Base-by-base conservation (phyloP, 1,140 invertebrate genomes). In the Solenopsis fugax region DNA sequence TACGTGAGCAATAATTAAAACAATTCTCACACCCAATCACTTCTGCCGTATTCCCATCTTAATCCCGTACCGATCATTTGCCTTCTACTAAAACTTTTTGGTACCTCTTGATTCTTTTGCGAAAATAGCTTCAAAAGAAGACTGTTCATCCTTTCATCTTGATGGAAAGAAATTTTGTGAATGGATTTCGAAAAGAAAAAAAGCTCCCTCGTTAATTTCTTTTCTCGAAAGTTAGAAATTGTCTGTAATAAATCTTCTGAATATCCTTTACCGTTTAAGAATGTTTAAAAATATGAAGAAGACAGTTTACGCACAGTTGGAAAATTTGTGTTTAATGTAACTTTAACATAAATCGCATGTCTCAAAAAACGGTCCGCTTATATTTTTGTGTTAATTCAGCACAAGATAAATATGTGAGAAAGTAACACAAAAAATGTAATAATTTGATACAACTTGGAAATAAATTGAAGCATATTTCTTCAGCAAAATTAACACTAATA, bases 1-100 rank as follows among this genome's bases (percentile, higher is more conserved):
- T 82, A 82, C 41, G 56, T 84, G 80, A 75, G 80, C 69, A 84
- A 73, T 73, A 60, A n/a, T 41, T 81, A 10, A 81, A 41, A 81
- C 52, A 45, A 69, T 41, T 48, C 34, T n/a, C 62, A 13, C 58
- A n/a, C 56, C 7, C 48, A 16, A 60, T 71, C 62, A 13, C 45
- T 41, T 34, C 69, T 52, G 52, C 34, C 52, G 9, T 64, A 6
- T 56, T 54, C 7, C 52, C n/a, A 10, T 75, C 34, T 62, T 13
- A 45, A 50, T n/a, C 24, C 0, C 16, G 13, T n/a, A 6, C n/a
- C 75, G 58, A 64, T 64, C 50, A 7, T 45, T 48, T 29, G 37
- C 9, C 4, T 13, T 45, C 21, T n/a, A 58, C 18, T 4, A 58
- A n/a, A 80, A 45, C 16, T 45, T 71, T 16, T n/a, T 21, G 34